Evolutionary conservation across 2,113 vertebrate species (phyloP), one percentile per base, ranked within the genome.

Genomic region (Galeopterus variegatus): DNA sequence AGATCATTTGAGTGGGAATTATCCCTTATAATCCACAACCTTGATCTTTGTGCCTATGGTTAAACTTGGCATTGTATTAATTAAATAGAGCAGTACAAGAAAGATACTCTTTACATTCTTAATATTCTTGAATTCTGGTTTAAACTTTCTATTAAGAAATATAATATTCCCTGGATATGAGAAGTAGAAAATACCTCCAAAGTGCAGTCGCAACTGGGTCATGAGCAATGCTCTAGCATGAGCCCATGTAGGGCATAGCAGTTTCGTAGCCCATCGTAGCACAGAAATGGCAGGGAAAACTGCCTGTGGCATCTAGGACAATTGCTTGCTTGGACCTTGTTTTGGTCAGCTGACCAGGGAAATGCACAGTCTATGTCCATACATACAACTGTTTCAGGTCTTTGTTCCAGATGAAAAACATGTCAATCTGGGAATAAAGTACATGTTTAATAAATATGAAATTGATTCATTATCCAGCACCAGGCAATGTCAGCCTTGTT

Each of bases 191-290:
- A 15, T 8, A 28, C 67, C n/a, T 79, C 50, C 11, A 6, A 95
- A 15, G 31, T 24, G 6, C 1, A 64, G 56, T 54, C 6, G 48
- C 3, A 69, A 36, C 26, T 50, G n/a, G 14, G 9, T 48, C 3
- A 6, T 23, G 0, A 83, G 26, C 10, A n/a, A 36, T 36, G 28
- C 18, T 73, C 31, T 48, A 50, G 9, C 21, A 8, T 26, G 36
- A 84, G 13, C 14, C 21, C 11, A 15, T 13, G 5, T 8, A 5
- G n/a, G 17, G 33, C 18, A 21, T 12, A 10, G 6, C 31, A 58
- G 13, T 1, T n/a, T 21, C 69, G 3, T 14, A 77, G 10, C 28
- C 26, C 2, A 1, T 1, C 7, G 8, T 31, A 65, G 21, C 48
- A 54, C 21, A 60, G 28, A 52, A 64, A 23, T 13, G 50, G 5